Evolutionary conservation across 1,140 invertebrate species (phyloP), one percentile per base, ranked within the genome.

Genomic region (Magallana gigas): DNA sequence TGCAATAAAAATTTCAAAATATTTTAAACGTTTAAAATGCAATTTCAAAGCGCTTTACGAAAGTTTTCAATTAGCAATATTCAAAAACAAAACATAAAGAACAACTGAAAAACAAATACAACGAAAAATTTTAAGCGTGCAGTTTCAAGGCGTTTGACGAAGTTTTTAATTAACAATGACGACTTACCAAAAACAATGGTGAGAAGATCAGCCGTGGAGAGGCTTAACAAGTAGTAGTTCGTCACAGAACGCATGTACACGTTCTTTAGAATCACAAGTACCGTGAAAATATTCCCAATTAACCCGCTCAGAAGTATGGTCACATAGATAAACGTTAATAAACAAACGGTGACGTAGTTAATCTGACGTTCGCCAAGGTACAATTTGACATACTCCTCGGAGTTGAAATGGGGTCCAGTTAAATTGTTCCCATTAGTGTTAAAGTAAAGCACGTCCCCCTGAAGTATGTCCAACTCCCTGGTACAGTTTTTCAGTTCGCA

Each of bases 181-280:
- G 23, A 88, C 87, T 88, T 82, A 88, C 87, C 87, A 62, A 88
- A 81, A 23, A 80, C 29, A 8, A 88, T 29, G n/a, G 83, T 71
- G 29, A 88, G 59, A 0, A 88, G 60, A 57, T 88, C 87, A 5
- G 83, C 58, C 1, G 84, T 14, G 4, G 87, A 64, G 14, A 88
- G 64, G 64, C 87, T 88, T 1, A 71, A 18, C n/a, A 88, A 76
- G 48, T 88, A 88, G 57, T 88, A 88, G 36, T 88, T 88, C 7
- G 87, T 88, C 23, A 88, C 87, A 2, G 87, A 85, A 57, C 76
- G 68, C 87, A 88, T 88, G 36, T 88, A 88, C 71, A 80, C 57
- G n/a, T 88, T 88, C 71, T 60, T 58, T 8, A 56, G 84, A 8
- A 88, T 84, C 83, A 88, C 87, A 60, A 81, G 16, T 59, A 88